Evolutionary conservation across 23 tunicate genomes (phyloP).

Genomic region (Ciona savignyi): DNA sequence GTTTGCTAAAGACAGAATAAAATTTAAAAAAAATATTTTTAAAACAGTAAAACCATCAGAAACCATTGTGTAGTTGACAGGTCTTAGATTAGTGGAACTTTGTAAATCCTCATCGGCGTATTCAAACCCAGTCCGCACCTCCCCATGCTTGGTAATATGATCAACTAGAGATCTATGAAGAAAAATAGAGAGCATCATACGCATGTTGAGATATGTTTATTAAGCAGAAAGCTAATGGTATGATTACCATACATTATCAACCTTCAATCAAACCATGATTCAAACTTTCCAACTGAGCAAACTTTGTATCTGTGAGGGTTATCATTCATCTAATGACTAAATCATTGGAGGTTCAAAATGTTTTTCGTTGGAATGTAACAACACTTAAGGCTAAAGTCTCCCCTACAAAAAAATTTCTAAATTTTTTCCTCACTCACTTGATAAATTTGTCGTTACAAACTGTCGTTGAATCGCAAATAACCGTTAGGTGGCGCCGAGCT

Average conservation of each 20-base stretch:
- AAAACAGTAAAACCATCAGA: not conserved
- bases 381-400: no score
- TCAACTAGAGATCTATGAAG: constrained; percentile 32
- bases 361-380: no score
- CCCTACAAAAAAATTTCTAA: no score
- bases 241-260: not conserved
- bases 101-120: constrained; percentile 13
- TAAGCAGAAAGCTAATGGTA: not conserved
- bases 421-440: constrained; percentile 38
- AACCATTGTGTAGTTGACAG: not conserved
- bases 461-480: constrained; percentile 69
- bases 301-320: no score
- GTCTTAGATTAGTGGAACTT: not conserved
- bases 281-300: no score
- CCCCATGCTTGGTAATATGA: constrained; percentile 45
- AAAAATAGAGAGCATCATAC: not conserved
- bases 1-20: not conserved
- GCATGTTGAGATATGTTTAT: no score
- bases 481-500: constrained; percentile 81
- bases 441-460: constrained; percentile 49
- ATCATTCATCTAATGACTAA: no score
- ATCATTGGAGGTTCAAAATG: no score
- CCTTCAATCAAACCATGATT: no score
- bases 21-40: no score
- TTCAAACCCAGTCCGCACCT: constrained; percentile 49